Evolutionary conservation across 2,113 vertebrate species (phyloP).

Genomic region (Leptobrachium leishanense): DNA sequence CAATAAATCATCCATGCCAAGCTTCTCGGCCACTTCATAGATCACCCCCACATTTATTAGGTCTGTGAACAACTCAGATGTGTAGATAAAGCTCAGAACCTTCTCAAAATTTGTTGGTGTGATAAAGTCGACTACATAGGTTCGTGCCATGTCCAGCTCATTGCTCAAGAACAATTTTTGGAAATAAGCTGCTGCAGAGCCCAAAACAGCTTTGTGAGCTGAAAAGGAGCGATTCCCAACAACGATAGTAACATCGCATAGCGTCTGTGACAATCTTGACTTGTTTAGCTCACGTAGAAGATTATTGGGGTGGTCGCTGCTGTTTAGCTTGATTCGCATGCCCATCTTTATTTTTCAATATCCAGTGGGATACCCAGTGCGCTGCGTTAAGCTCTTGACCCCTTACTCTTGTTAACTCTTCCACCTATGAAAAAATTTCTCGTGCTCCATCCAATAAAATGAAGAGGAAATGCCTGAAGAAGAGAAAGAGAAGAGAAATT

Average conservation of each 20-base stretch:
- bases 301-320: constrained; percentile 85
- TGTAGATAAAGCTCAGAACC: constrained; percentile 93
- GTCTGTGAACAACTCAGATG: constrained; percentile 88
- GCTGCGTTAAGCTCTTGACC: constrained; percentile 3
- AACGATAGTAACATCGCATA: constrained; percentile 89
- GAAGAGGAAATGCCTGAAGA: constrained; percentile 17
- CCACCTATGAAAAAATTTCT: constrained; percentile 18
- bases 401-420: constrained; percentile 23
- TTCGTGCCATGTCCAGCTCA: constrained; percentile 66
- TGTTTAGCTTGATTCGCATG: constrained; percentile 95
- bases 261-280: constrained; percentile 83
- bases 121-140: constrained; percentile 89
- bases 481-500: constrained; percentile 5
- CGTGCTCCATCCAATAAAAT: constrained; percentile 21
- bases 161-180: constrained; percentile 81
- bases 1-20: constrained; percentile 86
- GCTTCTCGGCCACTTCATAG: constrained; percentile 88
- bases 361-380: neutral
- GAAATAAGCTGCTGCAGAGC: constrained; percentile 87
- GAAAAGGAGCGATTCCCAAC: constrained; percentile 88
- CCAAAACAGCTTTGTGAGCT: constrained; percentile 87
- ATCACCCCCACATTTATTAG: constrained; percentile 92
- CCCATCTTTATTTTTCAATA: constrained; percentile 68
- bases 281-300: constrained; percentile 91
- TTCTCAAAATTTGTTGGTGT: constrained; percentile 91